Base-by-base conservation (phyloP, 1,140 invertebrate species). In the Acromyrmex charruanus region DNA sequence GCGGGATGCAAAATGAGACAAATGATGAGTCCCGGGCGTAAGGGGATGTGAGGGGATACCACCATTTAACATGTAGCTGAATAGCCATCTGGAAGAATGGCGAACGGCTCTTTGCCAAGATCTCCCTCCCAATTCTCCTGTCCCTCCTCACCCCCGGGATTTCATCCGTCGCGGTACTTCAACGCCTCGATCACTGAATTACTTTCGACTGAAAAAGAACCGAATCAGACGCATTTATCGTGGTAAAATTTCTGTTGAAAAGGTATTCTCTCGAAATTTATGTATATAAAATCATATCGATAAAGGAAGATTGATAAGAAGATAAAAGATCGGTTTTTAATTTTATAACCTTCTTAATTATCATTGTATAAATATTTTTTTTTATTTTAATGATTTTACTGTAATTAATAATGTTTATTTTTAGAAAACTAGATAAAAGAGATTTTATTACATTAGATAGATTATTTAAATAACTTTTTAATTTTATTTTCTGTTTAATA, bases 51-150 rank as follows among this genome's bases (percentile, higher is more conserved):
- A 74, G 39, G 25, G 39, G n/a, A 75, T 51, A 81, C 71, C 63
- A 87, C 89, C 87, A 92, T 92, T 92, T 93, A 93, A 93, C 90
- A 92, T 92, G 90, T 92, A 88, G 85, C 89, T 93, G 91, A 93
- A 93, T 93, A 91, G 90, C 89, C 90, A 92, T 93, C 90, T 88
- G 85, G 79, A 91, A 91, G 90, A 93, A 93, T 91, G 79, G 88
- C 79, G 61, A 84, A 88, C 79, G 82, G 84, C 51, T 87, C 44
- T 87, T 79, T 53, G 79, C 35, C 18, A 80, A 85, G 85, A 88
- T 65, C 72, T 35, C 53, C 35, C 66, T 59, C 31, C 9, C 53
- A 3, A 49, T 10, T 10, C 63, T 69, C 12, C 3, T 21, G 4
- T 1, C 31, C 18, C 10, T 2, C 49, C 58, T 9, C 5, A 9